phyloP scores from a whole-genome alignment of 2,888 invertebrate genomes.

The Orthonevra nobilis region DNA sequence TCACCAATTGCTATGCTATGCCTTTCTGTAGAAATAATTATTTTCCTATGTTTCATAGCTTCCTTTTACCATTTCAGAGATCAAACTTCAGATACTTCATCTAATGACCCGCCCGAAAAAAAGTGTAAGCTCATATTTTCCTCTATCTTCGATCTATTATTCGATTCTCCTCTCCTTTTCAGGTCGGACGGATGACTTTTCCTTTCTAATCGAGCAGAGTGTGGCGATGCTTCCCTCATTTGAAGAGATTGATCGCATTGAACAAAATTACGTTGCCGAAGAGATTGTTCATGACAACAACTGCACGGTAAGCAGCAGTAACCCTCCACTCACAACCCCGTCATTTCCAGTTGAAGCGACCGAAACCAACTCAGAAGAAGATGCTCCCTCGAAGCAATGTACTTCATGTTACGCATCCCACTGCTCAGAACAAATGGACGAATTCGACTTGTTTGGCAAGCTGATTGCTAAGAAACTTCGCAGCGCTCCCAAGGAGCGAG shows the following conservation, averaged over 20 bases:
- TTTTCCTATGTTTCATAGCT: background rate
- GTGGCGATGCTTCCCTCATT: constrained; percentile 26
- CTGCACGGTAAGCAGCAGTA: constrained; percentile 49
- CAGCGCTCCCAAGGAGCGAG: constrained; percentile 49
- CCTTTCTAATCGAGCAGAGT: constrained; percentile 47
- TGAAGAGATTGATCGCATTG: constrained; percentile 27
- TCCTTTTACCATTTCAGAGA: constrained; percentile 9
- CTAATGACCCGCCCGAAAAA: constrained; percentile 35
- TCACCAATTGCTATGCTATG: too few species aligned
- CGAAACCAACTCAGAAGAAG: background rate
- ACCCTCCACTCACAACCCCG: constrained; percentile 16
- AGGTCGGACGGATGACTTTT: constrained; percentile 41
- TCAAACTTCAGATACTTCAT: constrained; percentile 13
- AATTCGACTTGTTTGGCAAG: constrained; percentile 63
- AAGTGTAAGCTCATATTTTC: constrained; percentile 27
- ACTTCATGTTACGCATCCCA: background rate
- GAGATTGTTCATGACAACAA: constrained; percentile 38
- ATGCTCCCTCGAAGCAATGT: background rate
- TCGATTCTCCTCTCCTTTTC: too few species aligned
- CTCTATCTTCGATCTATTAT: too few species aligned
- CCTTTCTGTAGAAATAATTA: too few species aligned
- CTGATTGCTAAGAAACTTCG: constrained; percentile 60
- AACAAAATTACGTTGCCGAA: constrained; percentile 44
- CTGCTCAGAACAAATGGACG: constrained; percentile 46
- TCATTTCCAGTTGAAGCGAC: constrained; percentile 17